These are phyloP conservation scores for Lepeophtheirus nordmannii DNA, from an alignment of 2,888 invertebrate genomes.

Conservation along the genomic window DNA sequence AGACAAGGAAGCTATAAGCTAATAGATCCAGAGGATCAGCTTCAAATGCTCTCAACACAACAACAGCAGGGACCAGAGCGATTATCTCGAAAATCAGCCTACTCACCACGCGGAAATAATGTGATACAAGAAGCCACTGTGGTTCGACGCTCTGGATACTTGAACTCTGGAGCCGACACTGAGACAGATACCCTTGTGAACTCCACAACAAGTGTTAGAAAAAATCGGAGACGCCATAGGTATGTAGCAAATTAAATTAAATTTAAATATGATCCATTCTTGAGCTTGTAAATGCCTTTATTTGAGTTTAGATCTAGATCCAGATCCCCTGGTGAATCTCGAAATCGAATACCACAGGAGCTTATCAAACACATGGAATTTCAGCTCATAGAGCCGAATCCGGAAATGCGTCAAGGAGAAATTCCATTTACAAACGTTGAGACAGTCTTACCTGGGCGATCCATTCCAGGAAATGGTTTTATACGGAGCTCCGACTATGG, in stretches of 20 bases:
- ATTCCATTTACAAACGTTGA: constrained; percentile 19
- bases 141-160: constrained; percentile 31
- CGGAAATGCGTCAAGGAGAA: background rate
- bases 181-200: constrained; percentile 35
- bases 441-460: constrained; percentile 25
- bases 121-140: constrained; percentile 2
- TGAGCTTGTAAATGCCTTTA: too few species aligned
- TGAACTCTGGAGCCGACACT: constrained; percentile 38
- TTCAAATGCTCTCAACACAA: background rate
- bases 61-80: constrained; percentile 2
- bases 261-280: too few species aligned
- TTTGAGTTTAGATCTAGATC: constrained; percentile 43
- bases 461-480: too few species aligned
- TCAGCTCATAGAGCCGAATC: constrained; percentile 59
- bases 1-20: constrained; percentile 20
- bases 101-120: background rate
- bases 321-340: constrained; percentile 46
- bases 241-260: constrained; percentile 12
- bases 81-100: background rate
- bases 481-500: too few species aligned
- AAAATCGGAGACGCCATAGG: constrained; percentile 20
- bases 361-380: constrained; percentile 72
- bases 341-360: constrained; percentile 57
- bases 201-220: background rate
- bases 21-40: constrained; percentile 8